Conservation (phyloP, 2,888 invertebrate species). For the Platynereis dumerilii region DNA sequence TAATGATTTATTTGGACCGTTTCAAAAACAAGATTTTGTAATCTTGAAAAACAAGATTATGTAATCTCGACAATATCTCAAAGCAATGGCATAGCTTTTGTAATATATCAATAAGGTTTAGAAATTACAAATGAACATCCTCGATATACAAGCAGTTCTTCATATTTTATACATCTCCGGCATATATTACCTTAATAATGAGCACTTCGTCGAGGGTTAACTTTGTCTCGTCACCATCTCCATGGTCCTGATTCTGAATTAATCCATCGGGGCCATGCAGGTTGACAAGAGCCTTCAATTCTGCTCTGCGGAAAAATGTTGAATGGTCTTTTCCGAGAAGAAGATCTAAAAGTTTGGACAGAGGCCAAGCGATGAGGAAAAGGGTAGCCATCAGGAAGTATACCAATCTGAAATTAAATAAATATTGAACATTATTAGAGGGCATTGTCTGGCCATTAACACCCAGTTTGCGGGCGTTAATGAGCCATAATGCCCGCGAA, state of each 20-base stretch:
- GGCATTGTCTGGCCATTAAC: too few relatives aligned
- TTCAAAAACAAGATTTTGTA: too few relatives aligned
- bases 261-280: slow-evolving; percentile 49
- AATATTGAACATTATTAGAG: slow-evolving; percentile 7
- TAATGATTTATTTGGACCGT: too few relatives aligned
- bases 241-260: slow-evolving; percentile 32
- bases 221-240: slow-evolving; percentile 11
- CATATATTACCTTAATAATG: slow-evolving; percentile 60
- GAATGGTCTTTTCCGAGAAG: slow-evolving; percentile 56
- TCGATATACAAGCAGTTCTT: too few relatives aligned
- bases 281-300: slow-evolving; percentile 59
- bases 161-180: too few relatives aligned
- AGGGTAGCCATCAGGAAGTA: slow-evolving; percentile 56
- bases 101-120: too few relatives aligned
- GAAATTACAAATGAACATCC: too few relatives aligned
- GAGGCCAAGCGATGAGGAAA: slow-evolving; percentile 57
- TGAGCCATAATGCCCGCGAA: too few relatives aligned
- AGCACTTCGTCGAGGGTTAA: slow-evolving; percentile 56
- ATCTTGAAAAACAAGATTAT: too few relatives aligned
- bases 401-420: slow-evolving; percentile 51
- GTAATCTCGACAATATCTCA: too few relatives aligned
- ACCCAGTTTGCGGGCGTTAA: too few relatives aligned
- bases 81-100: too few relatives aligned
- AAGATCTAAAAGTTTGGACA: slow-evolving; percentile 60
- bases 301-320: slow-evolving; percentile 56